These are phyloP conservation scores for Riparia riparia DNA, from an alignment of 2,113 vertebrate genomes.

Conservation along the genomic window DNA sequence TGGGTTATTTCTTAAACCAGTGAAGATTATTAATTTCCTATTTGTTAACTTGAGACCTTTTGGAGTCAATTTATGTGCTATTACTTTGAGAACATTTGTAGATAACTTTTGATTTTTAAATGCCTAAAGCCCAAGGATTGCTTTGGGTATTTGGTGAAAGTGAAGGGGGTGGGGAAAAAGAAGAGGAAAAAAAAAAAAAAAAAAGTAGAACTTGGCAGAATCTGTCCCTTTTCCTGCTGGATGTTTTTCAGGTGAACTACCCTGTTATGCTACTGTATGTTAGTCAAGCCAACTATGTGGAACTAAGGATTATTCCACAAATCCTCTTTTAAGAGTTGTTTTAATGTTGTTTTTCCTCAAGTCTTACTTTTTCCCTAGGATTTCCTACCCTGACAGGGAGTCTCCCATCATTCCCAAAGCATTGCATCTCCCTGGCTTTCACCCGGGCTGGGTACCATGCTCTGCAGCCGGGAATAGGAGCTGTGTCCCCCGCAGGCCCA, in stretches of 20 bases:
- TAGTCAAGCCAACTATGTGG: slow-evolving; percentile 15
- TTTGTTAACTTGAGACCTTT: background rate
- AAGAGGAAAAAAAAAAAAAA: background rate
- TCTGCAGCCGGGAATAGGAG: slow-evolving; percentile 2
- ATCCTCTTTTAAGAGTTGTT: slow-evolving; percentile 10
- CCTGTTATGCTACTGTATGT: background rate
- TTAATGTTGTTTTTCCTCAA: slow-evolving; percentile 4
- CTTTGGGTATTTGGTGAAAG: slow-evolving; percentile 16
- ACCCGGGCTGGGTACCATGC: background rate
- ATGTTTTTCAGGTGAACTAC: slow-evolving; percentile 59
- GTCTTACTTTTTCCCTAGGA: slow-evolving; percentile 23
- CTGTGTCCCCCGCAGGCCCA: background rate
- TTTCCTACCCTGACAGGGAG: background rate
- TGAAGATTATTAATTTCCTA: background rate
- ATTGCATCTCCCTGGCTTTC: slow-evolving; percentile 10
- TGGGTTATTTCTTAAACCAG: background rate
- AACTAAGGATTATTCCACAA: slow-evolving; percentile 45
- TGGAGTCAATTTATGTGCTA: background rate
- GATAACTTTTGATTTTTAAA: background rate
- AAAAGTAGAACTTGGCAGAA: background rate
- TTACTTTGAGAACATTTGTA: background rate
- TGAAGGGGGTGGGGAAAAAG: background rate
- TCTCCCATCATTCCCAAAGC: background rate
- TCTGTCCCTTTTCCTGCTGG: slow-evolving; percentile 15
- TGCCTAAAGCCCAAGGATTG: background rate